Percentiles rank a stretch among this genome's conserved stretches.
Evolutionary conservation across 2,888 invertebrate genomes (phyloP).

Genomic region (Bursaphelenchus okinawaensis): DNA sequence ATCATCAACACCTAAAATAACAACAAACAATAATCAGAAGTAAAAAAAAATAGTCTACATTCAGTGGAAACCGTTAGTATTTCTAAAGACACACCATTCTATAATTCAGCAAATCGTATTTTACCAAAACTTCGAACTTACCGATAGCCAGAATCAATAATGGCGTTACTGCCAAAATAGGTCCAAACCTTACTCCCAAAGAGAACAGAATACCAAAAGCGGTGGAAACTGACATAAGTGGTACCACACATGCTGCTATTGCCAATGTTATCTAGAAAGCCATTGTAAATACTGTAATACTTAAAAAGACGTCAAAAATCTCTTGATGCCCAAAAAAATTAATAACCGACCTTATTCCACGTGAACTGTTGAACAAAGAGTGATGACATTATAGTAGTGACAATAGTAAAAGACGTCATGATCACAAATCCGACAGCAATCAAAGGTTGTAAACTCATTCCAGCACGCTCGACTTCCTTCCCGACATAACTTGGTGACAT

Average conservation of each 20-base stretch:
- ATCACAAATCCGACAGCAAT: slow-evolving; percentile 45
- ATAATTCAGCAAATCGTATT: no score
- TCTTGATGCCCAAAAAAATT: neutral
- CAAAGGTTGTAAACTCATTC: slow-evolving; percentile 40
- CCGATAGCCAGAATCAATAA: slow-evolving; percentile 45
- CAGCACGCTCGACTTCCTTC: slow-evolving; percentile 35
- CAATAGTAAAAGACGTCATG: slow-evolving; percentile 41
- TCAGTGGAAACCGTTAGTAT: no score
- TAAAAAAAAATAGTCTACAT: no score
- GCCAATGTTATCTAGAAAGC: slow-evolving; percentile 45
- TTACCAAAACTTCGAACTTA: no score
- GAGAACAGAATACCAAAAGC: slow-evolving; percentile 37
- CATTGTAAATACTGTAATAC: neutral
- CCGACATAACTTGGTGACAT: slow-evolving; percentile 46
- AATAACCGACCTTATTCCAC: slow-evolving; percentile 33
- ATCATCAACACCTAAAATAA: slow-evolving; percentile 39
- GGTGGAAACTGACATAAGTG: slow-evolving; percentile 47
- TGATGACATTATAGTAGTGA: slow-evolving; percentile 37
- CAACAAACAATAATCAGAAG: no score
- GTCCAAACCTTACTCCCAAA: slow-evolving; percentile 44
- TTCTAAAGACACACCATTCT: no score
- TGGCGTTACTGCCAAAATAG: slow-evolving; percentile 48
- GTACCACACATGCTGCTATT: slow-evolving; percentile 41
- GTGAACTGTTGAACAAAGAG: slow-evolving; percentile 35
- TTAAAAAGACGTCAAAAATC: neutral